Conservation (phyloP, 2,797 vertebrate genomes). For the Lindbergichthys nudifrons region DNA sequence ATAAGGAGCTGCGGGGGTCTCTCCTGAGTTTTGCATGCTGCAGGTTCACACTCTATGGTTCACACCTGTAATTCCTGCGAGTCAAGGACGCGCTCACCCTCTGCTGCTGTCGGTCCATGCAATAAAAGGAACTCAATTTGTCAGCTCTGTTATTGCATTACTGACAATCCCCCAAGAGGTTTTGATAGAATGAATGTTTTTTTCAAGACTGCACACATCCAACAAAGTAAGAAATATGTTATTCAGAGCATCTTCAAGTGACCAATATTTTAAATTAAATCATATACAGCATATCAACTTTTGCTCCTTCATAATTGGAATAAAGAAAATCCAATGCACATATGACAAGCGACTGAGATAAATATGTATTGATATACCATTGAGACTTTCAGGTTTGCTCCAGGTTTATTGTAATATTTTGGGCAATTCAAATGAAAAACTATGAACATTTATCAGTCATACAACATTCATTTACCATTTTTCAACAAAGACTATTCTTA, state of each 20-base stretch:
- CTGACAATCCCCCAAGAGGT: conserved; percentile 49
- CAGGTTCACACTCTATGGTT: conserved; percentile 55
- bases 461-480: conserved; percentile 17
- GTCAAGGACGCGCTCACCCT: conserved; percentile 72
- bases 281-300: neutral
- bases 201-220: conserved; percentile 24
- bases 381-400: neutral
- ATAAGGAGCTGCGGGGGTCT: conserved; percentile 68
- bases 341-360: neutral
- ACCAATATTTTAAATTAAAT: conserved; percentile 36
- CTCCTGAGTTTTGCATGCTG: conserved; percentile 54
- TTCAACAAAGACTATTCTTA: neutral
- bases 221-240: conserved; percentile 28
- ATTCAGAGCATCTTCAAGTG: conserved; percentile 28
- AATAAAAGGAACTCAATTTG: conserved; percentile 75
- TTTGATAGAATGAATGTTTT: conserved; percentile 32
- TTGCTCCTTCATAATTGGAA: neutral
- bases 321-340: conserved; percentile 6
- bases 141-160: conserved; percentile 69
- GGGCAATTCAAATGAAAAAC: neutral
- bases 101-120: conserved; percentile 58
- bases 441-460: neutral
- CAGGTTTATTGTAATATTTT: neutral
- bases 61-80: conserved; percentile 64
- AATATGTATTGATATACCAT: conserved; percentile 19